Base-by-base conservation (phyloP, 2,113 vertebrate genomes). In the Hypomesus transpacificus region DNA sequence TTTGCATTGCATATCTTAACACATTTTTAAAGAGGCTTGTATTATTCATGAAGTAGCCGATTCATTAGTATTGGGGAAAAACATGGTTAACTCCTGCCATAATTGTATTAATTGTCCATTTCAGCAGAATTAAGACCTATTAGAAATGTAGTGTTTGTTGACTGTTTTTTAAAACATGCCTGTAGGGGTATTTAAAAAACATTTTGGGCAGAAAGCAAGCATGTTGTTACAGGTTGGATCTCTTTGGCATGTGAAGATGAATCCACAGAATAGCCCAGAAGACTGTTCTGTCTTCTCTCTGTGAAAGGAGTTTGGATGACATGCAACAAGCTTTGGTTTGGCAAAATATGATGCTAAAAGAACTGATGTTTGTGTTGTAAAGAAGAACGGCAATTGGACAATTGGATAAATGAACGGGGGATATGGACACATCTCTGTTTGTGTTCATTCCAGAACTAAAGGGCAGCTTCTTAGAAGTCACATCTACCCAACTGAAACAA, bases 161-260 rank as follows among this genome's bases (percentile, higher is more conserved):
- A 58, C n/a, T 26, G 21, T n/a, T 66, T 69, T 18, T 31, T 50
- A 52, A 62, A n/a, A 2, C 31, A 34, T 24, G 39, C 66, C 59
- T 18, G 13, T 20, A 3, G 53, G 22, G 56, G 3, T 14, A 18
- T 60, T 46, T 50, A 70, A 52, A 24, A 51, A 20, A 14, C 4
- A 66, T 21, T 4, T 66, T 34, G 28, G 14, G 22, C 16, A 58
- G 34, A 73, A 56, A 20, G 20, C 52, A 73, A 34, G 22, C 66
- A 53, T 26, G 73, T 59, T 18, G 20, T 16, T 64, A 69, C 73
- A 75, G 59, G 66, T 75, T 7, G 3, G 54, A 74, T 20, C 52
- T 22, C 1, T 9, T 28, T 56, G 16, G 24, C 46, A 56, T 56
- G 6, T 68, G 18, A 46, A 16, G 50, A 26, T 26, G 20, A 52